Evolutionary conservation across 1,140 invertebrate species (phyloP).

Genomic region (Gonioctena quinquepunctata): DNA sequence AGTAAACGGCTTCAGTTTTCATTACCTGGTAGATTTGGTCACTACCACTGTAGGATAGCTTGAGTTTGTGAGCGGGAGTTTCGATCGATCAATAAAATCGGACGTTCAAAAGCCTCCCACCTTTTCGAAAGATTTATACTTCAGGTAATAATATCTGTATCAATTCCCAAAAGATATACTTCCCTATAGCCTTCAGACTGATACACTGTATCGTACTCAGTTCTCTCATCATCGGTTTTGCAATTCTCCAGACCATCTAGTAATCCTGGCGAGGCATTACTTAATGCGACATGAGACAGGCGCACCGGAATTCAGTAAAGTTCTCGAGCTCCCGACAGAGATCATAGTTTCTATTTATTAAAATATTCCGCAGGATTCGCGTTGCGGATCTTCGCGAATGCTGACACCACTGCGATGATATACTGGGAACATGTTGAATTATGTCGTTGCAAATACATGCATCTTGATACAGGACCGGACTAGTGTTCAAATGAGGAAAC

Average conservation of each 20-base stretch:
- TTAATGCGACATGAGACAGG: not conserved
- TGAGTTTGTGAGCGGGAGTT: no score
- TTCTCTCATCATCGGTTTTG: not conserved
- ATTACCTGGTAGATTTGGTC: no score
- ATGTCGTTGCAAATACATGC: not conserved
- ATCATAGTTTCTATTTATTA: not conserved
- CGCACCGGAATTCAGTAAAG: not conserved
- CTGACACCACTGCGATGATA: not conserved
- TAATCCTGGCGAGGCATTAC: not conserved
- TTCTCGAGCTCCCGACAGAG: not conserved
- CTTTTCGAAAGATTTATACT: no score
- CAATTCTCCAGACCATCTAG: not conserved
- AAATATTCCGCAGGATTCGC: not conserved
- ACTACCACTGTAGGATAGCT: no score
- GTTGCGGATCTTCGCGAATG: not conserved
- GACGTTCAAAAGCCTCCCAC: no score
- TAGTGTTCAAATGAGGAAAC: not conserved
- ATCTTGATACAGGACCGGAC: not conserved
- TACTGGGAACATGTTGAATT: not conserved
- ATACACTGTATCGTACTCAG: no score
- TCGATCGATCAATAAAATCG: no score
- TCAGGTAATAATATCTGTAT: no score
- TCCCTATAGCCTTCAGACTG: no score
- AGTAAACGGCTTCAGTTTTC: no score
- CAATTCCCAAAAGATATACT: no score